Conservation (phyloP, 1,140 invertebrate genomes). For the Zaprionus ornatus region DNA sequence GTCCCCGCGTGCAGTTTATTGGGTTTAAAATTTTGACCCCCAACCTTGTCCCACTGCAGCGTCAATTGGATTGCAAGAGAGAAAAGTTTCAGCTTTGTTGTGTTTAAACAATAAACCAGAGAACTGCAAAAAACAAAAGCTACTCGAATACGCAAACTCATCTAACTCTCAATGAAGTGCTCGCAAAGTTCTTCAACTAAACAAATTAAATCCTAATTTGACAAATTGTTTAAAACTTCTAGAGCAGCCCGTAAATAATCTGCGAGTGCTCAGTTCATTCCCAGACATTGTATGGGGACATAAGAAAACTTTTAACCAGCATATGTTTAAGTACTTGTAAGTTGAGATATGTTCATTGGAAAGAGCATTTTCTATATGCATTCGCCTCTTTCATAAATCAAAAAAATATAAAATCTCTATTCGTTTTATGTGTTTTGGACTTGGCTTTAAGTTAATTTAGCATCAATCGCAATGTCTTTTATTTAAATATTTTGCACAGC, state of each 20-base stretch:
- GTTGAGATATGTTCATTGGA: neutral
- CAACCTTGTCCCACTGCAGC: slow-evolving; percentile 1
- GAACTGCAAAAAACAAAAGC: neutral
- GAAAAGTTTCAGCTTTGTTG: neutral
- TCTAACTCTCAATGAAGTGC: neutral
- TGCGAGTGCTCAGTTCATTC: neutral
- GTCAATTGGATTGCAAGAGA: slow-evolving; percentile 4
- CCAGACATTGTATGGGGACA: neutral
- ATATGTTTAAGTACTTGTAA: neutral
- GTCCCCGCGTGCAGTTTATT: slow-evolving; percentile 32
- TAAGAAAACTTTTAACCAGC: neutral
- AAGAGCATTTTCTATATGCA: no score
- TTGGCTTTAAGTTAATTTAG: no score
- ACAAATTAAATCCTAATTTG: slow-evolving; percentile 3
- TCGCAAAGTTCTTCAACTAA: neutral
- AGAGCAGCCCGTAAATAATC: neutral
- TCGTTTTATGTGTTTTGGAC: no score
- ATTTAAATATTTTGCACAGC: no score
- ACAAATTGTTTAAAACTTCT: neutral
- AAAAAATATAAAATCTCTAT: no score
- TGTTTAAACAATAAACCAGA: slow-evolving; percentile 6
- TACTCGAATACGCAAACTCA: neutral
- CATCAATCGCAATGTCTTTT: no score
- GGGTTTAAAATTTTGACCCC: slow-evolving; percentile 30
- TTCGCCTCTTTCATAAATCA: no score